Evolutionary conservation across 1,140 invertebrate species (phyloP).

Genomic region (Pectinophora gossypiella): DNA sequence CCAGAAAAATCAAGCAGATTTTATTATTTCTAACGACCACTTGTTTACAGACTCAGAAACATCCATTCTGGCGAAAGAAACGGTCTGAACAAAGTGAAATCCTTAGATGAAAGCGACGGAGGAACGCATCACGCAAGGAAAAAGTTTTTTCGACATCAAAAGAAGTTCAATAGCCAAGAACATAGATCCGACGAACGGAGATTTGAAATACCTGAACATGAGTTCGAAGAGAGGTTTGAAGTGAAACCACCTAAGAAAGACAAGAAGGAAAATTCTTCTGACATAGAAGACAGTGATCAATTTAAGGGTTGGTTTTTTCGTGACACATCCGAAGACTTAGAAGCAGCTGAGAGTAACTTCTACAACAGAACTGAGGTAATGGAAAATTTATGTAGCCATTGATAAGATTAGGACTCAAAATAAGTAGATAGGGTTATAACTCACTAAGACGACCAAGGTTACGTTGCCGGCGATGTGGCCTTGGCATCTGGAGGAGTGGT

Average conservation of each 20-base stretch:
- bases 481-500: too few relatives aligned
- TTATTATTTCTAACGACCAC: too few relatives aligned
- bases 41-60: slow-evolving; percentile 46
- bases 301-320: slow-evolving; percentile 63
- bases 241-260: slow-evolving; percentile 60
- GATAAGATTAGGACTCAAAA: too few relatives aligned
- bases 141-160: slow-evolving; percentile 63
- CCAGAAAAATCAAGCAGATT: too few relatives aligned
- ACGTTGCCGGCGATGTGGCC: too few relatives aligned
- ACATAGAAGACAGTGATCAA: slow-evolving; percentile 22
- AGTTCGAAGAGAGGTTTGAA: slow-evolving; percentile 76
- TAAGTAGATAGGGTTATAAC: too few relatives aligned
- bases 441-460: too few relatives aligned
- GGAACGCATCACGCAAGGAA: slow-evolving; percentile 28
- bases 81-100: slow-evolving; percentile 30
- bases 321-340: slow-evolving; percentile 49
- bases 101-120: slow-evolving; percentile 24
- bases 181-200: slow-evolving; percentile 29
- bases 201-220: slow-evolving; percentile 73
- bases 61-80: slow-evolving; percentile 43
- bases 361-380: slow-evolving; percentile 48
- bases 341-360: slow-evolving; percentile 43
- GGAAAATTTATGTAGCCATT: too few relatives aligned
- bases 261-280: slow-evolving; percentile 30
- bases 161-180: slow-evolving; percentile 37